Evolutionary conservation across 37 sponge, comb jelly and placozoan genomes (phyloP).

Genomic region (Diacarnus erythraeanus): DNA sequence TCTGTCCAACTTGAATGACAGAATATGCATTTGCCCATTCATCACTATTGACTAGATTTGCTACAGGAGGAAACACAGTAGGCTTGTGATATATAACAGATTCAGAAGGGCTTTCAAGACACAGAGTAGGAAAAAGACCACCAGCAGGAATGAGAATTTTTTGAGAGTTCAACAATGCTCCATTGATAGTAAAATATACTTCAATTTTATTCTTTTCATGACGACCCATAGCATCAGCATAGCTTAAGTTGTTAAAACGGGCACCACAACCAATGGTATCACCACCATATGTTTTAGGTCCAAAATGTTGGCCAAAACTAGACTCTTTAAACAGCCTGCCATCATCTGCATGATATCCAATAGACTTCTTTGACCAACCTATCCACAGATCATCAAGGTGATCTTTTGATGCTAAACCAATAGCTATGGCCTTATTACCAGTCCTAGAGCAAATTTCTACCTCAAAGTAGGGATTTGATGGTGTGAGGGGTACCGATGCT

Average conservation of each 20-base stretch:
- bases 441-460: conserved; percentile 47
- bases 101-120: conserved; percentile 45
- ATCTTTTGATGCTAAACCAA: conserved; percentile 48
- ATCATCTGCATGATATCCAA: conserved; percentile 54
- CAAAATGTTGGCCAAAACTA: conserved; percentile 27
- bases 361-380: conserved; percentile 29
- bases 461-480: conserved; percentile 59
- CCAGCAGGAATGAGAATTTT: conserved; percentile 44
- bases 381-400: conserved; percentile 36
- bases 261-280: conserved; percentile 76
- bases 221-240: neutral
- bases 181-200: conserved; percentile 65
- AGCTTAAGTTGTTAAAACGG: conserved; percentile 8
- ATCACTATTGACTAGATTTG: conserved; percentile 1
- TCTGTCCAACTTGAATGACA: conserved; percentile 41
- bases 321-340: conserved; percentile 53
- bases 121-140: conserved; percentile 60
- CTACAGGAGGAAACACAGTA: conserved; percentile 28
- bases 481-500: conserved; percentile 41
- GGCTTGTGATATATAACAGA: conserved; percentile 25
- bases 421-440: conserved; percentile 48
- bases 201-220: neutral
- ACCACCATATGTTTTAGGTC: conserved; percentile 40
- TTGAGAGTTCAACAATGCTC: conserved; percentile 28
- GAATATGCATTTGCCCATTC: conserved; percentile 45